These are phyloP conservation scores for Rotaria socialis DNA, from an alignment of 2,888 invertebrate genomes.

Conservation along the genomic window DNA sequence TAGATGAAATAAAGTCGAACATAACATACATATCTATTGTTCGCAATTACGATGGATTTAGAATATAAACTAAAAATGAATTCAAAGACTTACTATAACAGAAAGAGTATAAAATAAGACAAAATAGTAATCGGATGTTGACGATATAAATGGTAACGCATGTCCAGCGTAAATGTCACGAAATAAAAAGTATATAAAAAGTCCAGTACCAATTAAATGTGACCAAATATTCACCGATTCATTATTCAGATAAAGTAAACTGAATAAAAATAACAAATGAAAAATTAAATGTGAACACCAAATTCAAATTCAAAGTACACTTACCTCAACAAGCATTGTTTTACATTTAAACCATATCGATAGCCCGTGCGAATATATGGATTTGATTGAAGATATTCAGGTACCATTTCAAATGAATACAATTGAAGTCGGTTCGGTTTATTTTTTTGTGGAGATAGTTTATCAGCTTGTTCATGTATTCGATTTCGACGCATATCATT, in stretches of 20 bases:
- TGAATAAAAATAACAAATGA: conserved; percentile 61
- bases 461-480: background rate
- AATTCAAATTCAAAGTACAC: background rate
- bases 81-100: conserved; percentile 1
- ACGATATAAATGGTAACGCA: background rate
- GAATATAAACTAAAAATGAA: background rate
- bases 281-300: background rate
- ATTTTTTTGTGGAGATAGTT: background rate
- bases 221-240: conserved; percentile 97
- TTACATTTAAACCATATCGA: conserved; percentile 65
- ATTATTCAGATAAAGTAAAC: conserved; percentile 92
- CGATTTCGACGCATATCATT: background rate
- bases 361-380: conserved; percentile 80
- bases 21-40: conserved; percentile 78
- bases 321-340: conserved; percentile 69
- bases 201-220: conserved; percentile 67
- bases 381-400: conserved; percentile 78
- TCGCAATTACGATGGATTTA: no score
- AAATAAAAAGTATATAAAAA: conserved; percentile 68
- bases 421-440: background rate
- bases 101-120: conserved; percentile 23
- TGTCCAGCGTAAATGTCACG: conserved; percentile 67
- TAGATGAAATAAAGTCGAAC: conserved; percentile 85
- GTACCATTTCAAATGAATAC: conserved; percentile 65
- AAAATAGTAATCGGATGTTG: conserved; percentile 20